Evolutionary conservation across 1,140 invertebrate genomes (phyloP), one percentile per base, ranked within the genome.

Genomic region (Sweltsa coloradensis): DNA sequence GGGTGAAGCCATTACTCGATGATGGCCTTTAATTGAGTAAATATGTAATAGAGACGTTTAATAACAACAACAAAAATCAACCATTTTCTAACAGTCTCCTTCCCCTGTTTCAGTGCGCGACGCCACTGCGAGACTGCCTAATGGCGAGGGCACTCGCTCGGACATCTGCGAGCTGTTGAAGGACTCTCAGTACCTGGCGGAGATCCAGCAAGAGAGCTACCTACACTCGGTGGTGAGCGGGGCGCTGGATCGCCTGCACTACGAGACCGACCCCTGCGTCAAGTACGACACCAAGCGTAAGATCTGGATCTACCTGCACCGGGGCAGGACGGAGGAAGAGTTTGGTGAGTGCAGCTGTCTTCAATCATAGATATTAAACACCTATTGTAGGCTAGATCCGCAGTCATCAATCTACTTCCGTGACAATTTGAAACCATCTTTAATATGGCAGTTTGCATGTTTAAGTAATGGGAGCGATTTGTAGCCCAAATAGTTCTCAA

Each of bases 21-120:
- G n/a, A n/a, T n/a, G n/a, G n/a, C n/a, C n/a, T n/a, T n/a, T n/a
- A n/a, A n/a, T n/a, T n/a, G n/a, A n/a, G n/a, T n/a, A n/a, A n/a
- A n/a, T n/a, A n/a, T n/a, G n/a, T n/a, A n/a, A n/a, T n/a, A n/a
- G n/a, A n/a, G n/a, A n/a, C n/a, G n/a, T n/a, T n/a, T n/a, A n/a
- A n/a, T n/a, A n/a, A n/a, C n/a, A n/a, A n/a, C n/a, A n/a, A n/a
- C n/a, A n/a, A n/a, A n/a, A n/a, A n/a, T n/a, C n/a, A n/a, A n/a
- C n/a, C n/a, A n/a, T n/a, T n/a, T n/a, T n/a, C n/a, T n/a, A n/a
- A n/a, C n/a, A n/a, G n/a, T n/a, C n/a, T n/a, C n/a, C n/a, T n/a
- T n/a, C n/a, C n/a, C n/a, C n/a, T n/a, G n/a, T n/a, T n/a, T n/a
- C 54, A 73, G 89, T 97, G 7, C 69, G 91, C 31, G 92, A 97